Base-by-base conservation (phyloP, 1,140 invertebrate species). In the Caenorhabditis latens region DNA sequence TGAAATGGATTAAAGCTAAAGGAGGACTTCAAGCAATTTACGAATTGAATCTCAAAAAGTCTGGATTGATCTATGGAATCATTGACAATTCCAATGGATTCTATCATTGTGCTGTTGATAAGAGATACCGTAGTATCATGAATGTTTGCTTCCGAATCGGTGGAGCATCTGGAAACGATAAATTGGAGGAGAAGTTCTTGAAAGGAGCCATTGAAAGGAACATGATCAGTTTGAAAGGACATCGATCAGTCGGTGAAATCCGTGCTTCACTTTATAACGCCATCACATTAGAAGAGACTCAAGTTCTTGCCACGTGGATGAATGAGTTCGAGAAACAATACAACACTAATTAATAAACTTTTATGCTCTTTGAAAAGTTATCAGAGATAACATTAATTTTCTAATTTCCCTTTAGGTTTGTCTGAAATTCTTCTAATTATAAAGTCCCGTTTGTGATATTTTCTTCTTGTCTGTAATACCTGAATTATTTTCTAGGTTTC, bases 191-290 rank as follows among this genome's bases (percentile, higher is more conserved):
- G 90, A 94, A 95, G 90, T 99, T 99, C 90, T 90, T 99, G 32
- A 94, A 95, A 61, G 95, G 96, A 87, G 96, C 97, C 4, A 94
- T 95, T 87, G 94, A 95, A 57, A 50, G 84, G 42, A 95, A 95
- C 61, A 96, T 99, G 94, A 94, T 97, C 85, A 96, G 97, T 90
- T 93, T 99, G 24, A 99, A 99, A 93, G 98, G 98, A 53, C 98
- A 99, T 93, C 96, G 96, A 91, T 95, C 95, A 50, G 97, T 99
- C 71, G 98, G 98, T 84, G 98, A 98, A 53, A 96, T 99, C 63
- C 94, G 98, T 58, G 97, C 95, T 21, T 98, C 97, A 0, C 94
- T 98, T 0, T 99, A 98, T 93, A 99, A 99, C 92, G 97, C 97
- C 0, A 94, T 99, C 0, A 95, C 95, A 4, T 88, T 96, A 8